Conservation (phyloP, 2,113 vertebrate species). For the Donacobius atricapilla region DNA sequence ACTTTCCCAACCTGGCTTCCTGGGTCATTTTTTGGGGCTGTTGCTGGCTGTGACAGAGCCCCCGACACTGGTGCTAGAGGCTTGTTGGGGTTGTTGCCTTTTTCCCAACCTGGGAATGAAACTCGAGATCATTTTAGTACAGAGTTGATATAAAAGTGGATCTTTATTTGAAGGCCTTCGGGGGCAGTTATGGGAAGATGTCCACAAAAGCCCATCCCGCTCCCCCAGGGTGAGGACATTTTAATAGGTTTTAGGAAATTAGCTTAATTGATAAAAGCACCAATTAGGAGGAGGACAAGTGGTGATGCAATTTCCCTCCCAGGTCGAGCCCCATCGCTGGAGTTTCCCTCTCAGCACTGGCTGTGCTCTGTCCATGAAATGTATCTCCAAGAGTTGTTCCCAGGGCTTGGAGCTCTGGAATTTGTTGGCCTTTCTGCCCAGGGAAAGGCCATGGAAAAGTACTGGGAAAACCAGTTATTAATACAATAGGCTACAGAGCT, state of each 20-base stretch:
- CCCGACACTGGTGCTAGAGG: rapidly evolving
- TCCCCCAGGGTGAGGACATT: neutral
- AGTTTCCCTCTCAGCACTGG: neutral
- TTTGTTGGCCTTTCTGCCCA: neutral
- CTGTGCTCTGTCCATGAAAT: neutral
- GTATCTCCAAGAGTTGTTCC: neutral
- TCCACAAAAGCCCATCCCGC: neutral
- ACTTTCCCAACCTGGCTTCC: neutral
- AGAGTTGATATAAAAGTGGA: neutral
- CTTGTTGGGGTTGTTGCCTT: neutral
- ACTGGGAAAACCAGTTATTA: neutral
- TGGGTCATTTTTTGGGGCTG: neutral
- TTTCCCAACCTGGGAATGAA: neutral
- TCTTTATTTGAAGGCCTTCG: neutral
- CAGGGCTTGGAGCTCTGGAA: neutral
- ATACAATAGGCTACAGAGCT: neutral
- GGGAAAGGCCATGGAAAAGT: neutral
- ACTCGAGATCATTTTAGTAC: neutral
- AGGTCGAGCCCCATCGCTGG: neutral
- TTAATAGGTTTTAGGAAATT: neutral
- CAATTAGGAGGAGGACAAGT: neutral
- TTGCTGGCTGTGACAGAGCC: neutral
- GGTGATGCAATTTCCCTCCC: neutral
- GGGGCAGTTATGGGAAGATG: too few relatives aligned
- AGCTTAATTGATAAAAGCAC: neutral